Base-by-base conservation (phyloP, 2,113 vertebrate species). In the Siniperca chuatsi region DNA sequence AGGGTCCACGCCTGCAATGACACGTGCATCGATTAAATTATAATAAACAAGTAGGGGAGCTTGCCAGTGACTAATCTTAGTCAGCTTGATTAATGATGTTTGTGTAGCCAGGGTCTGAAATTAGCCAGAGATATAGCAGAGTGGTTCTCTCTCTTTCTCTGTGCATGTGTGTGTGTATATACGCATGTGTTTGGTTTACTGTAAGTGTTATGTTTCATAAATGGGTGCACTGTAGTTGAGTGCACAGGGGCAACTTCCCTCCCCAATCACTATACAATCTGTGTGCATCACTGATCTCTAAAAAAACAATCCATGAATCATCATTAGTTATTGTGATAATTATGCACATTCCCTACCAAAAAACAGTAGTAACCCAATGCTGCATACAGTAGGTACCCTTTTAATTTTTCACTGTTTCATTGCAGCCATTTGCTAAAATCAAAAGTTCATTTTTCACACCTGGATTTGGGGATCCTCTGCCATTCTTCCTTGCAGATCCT, bases 41-140 rank as follows among this genome's bases (percentile, higher is more conserved):
- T 91, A 93, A 94, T 93, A 93, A 95, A 92, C 89, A 91, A 89
- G 87, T 90, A 91, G 85, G 66, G 75, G 67, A 81, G 84, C 88
- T 89, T 87, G 78, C 90, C 75, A 85, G 88, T 88, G 87, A 92
- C 93, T 92, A 90, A 93, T 95, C 90, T 91, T 88, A 89, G 92
- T 94, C 93, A 90, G 64, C 81, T 84, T 95, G 95, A 95, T 95
- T 94, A 94, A 95, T 95, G 92, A 82, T 92, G 92, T 95, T 95
- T 93, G 88, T 89, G 83, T 79, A 82, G 74, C 81, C 74, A 66
- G 75, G 81, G 72, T 85, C 74, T 87, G 88, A 89, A 92, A 94
- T 93, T 94, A 91, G 83, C 85, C 67, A 75, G 66, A 85, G 87
- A 90, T 88, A 81, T 81, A 81, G 88, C 71, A 84, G 85, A 83